Conservation (phyloP, 2,113 vertebrate genomes). For the Neopipo cinnamomea region DNA sequence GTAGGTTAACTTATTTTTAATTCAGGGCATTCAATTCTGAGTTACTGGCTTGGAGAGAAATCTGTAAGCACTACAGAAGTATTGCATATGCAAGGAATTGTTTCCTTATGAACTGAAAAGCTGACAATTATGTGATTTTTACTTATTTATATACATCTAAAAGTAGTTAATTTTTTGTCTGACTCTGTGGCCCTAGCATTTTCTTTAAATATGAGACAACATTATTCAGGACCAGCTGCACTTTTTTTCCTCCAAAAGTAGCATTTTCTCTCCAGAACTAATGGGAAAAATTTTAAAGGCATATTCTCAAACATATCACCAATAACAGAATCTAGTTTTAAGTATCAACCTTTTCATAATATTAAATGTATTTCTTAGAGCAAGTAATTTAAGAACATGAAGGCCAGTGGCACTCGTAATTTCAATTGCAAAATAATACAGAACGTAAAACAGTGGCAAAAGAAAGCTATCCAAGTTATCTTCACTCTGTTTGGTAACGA, state of each 20-base stretch:
- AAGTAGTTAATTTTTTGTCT: not conserved
- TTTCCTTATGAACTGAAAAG: not conserved
- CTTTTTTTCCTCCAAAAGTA: not conserved
- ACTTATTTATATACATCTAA: not conserved
- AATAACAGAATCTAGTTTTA: not conserved
- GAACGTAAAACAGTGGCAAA: constrained; percentile 10
- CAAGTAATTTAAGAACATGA: not conserved
- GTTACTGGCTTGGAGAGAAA: not conserved
- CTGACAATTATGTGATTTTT: not conserved
- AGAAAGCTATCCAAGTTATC: constrained; percentile 1
- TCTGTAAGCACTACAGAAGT: not conserved
- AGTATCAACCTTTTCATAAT: not conserved
- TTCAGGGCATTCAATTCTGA: not conserved
- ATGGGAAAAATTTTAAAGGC: constrained; percentile 19
- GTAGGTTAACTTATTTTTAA: not conserved
- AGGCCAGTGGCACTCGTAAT: not conserved
- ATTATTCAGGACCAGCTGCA: not conserved
- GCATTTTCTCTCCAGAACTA: not conserved
- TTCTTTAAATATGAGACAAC: not conserved
- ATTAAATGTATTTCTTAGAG: not conserved
- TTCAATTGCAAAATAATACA: constrained; percentile 1
- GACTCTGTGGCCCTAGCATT: not conserved
- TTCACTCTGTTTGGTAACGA: not conserved
- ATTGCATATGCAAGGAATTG: not conserved
- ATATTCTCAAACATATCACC: not conserved